Conservation (phyloP, 1,140 invertebrate species). For the Magallana angulata region DNA sequence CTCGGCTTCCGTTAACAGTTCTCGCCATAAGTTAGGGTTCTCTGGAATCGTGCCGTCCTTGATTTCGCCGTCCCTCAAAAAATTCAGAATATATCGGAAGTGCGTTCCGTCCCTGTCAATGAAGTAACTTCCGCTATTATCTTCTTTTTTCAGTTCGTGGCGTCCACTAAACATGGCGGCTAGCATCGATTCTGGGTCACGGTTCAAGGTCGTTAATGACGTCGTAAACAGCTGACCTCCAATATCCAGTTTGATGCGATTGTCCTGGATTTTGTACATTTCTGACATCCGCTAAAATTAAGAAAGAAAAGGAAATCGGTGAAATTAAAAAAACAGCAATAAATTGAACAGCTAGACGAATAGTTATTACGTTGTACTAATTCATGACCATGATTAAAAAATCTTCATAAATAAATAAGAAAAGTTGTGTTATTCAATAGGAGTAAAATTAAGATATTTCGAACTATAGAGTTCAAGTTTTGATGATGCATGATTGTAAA, state of each 20-base stretch:
- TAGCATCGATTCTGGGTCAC: conserved; percentile 77
- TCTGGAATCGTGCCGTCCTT: conserved; percentile 74
- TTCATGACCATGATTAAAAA: too few relatives aligned
- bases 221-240: conserved; percentile 77
- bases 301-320: background rate
- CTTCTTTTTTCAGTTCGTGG: conserved; percentile 65
- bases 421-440: too few relatives aligned
- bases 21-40: conserved; percentile 68
- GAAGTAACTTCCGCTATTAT: conserved; percentile 73
- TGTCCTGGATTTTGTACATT: conserved; percentile 72
- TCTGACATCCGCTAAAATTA: conserved; percentile 72
- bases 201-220: conserved; percentile 73
- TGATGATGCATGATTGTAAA: too few relatives aligned
- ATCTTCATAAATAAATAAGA: too few relatives aligned
- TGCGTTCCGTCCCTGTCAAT: conserved; percentile 77
- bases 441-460: too few relatives aligned
- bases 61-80: conserved; percentile 73
- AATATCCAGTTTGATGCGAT: conserved; percentile 77
- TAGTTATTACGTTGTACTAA: too few relatives aligned
- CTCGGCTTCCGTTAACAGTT: conserved; percentile 74
- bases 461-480: too few relatives aligned
- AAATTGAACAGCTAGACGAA: too few relatives aligned
- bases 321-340: too few relatives aligned
- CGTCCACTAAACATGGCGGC: conserved; percentile 78
- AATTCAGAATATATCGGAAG: conserved; percentile 77